These are phyloP conservation scores for Globia sparganii DNA, from an alignment of 2,888 invertebrate genomes.

Conservation along the genomic window DNA sequence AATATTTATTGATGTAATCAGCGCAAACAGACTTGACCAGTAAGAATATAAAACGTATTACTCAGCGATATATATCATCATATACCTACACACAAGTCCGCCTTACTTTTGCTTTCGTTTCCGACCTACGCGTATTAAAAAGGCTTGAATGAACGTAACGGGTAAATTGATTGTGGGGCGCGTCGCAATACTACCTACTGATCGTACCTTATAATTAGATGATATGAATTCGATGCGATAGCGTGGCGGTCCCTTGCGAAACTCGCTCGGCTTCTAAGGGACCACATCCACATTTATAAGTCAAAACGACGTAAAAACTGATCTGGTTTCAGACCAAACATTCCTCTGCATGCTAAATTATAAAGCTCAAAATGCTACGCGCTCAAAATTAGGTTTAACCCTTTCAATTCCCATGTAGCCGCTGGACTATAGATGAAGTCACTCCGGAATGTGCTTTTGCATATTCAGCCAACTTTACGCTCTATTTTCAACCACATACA, in stretches of 20 bases:
- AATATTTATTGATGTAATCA: slow-evolving; percentile 33
- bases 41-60: slow-evolving; percentile 36
- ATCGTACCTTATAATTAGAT: slow-evolving; percentile 88
- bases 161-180: slow-evolving; percentile 72
- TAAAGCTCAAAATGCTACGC: slow-evolving; percentile 45
- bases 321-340: slow-evolving; percentile 27
- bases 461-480: slow-evolving; percentile 60
- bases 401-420: slow-evolving; percentile 61
- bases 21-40: slow-evolving; percentile 22
- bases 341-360: not conserved
- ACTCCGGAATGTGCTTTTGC: slow-evolving; percentile 66
- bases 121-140: slow-evolving; percentile 59
- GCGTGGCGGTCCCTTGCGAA: slow-evolving; percentile 87
- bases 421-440: slow-evolving; percentile 70
- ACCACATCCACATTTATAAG: slow-evolving; percentile 75
- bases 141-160: slow-evolving; percentile 64
- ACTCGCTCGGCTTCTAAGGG: slow-evolving; percentile 85
- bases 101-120: slow-evolving; percentile 53
- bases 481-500: slow-evolving; percentile 36
- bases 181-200: slow-evolving; percentile 73
- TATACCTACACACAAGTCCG: slow-evolving; percentile 20
- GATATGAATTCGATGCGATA: slow-evolving; percentile 89
- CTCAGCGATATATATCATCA: slow-evolving; percentile 37
- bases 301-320: slow-evolving; percentile 34
- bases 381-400: slow-evolving; percentile 66